Evolutionary conservation across 1,140 invertebrate genomes (phyloP).

Genomic region (Ephestia elutella): DNA sequence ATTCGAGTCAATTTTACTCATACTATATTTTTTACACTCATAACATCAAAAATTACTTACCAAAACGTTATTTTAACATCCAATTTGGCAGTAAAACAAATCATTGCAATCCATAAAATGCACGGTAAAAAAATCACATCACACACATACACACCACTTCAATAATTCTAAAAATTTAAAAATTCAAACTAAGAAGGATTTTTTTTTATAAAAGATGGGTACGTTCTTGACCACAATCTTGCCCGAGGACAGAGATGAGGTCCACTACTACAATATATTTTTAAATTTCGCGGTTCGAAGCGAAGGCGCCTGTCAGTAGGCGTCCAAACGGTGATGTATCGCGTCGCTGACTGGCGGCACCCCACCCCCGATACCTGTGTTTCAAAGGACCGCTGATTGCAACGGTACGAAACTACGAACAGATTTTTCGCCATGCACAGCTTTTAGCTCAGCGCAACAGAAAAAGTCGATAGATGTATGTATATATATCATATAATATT

Average conservation of each 20-base stretch:
- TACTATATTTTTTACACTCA: too few species aligned
- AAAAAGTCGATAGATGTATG: not conserved
- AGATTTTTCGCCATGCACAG: not conserved
- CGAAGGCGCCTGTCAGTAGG: slow-evolving; percentile 16
- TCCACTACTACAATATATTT: slow-evolving; percentile 13
- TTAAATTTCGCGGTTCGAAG: slow-evolving; percentile 29
- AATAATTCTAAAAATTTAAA: not conserved
- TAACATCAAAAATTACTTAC: not conserved
- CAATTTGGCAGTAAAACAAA: not conserved
- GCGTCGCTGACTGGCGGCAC: slow-evolving; percentile 37
- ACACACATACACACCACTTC: slow-evolving; percentile 9
- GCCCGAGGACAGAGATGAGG: too few species aligned
- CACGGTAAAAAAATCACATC: not conserved
- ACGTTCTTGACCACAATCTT: too few species aligned
- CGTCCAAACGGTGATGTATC: slow-evolving; percentile 45
- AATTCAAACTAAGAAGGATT: too few species aligned
- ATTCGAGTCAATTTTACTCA: too few species aligned
- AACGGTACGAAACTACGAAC: not conserved
- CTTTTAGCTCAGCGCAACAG: not conserved
- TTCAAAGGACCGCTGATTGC: slow-evolving; percentile 8
- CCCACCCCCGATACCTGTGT: slow-evolving; percentile 1
- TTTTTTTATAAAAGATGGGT: not conserved
- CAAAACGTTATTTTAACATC: not conserved
- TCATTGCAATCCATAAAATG: not conserved
- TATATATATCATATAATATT: too few species aligned